Conservation (phyloP, 2,113 vertebrate species). For the Caranx melampygus region DNA sequence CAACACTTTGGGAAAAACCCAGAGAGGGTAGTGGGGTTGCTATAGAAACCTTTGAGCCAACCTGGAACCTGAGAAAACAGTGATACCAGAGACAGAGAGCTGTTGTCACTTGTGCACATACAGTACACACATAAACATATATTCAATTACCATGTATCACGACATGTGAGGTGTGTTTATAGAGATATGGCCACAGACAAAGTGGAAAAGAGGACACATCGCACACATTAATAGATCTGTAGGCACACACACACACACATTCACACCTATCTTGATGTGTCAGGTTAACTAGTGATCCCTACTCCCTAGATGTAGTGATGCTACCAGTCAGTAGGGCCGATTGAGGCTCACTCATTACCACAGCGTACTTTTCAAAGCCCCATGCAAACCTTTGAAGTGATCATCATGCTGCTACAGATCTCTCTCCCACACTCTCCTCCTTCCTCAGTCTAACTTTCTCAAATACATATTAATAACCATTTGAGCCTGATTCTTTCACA, state of each 20-base stretch:
- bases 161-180: not conserved
- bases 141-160: not conserved
- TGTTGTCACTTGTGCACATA: slow-evolving; percentile 23
- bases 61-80: slow-evolving; percentile 56
- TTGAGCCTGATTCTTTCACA: slow-evolving; percentile 4
- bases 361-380: slow-evolving; percentile 54
- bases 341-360: slow-evolving; percentile 44
- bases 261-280: slow-evolving; percentile 2
- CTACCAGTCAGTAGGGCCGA: slow-evolving; percentile 31
- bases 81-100: slow-evolving; percentile 33
- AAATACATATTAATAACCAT: not conserved
- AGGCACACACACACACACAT: not conserved
- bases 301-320: slow-evolving; percentile 27
- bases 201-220: not conserved
- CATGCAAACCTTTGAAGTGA: slow-evolving; percentile 59
- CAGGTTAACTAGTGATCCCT: slow-evolving; percentile 38
- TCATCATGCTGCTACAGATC: slow-evolving; percentile 10
- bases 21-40: slow-evolving; percentile 62
- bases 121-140: slow-evolving; percentile 1
- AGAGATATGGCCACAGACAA: not conserved
- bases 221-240: not conserved
- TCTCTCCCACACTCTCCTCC: slow-evolving; percentile 14
- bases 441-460: slow-evolving; percentile 1
- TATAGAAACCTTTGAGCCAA: slow-evolving; percentile 70
- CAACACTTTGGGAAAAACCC: slow-evolving; percentile 35